Percentiles rank a stretch among this genome's conserved stretches.
phyloP scores from a whole-genome alignment of 2,113 vertebrate species.

The Arenaria interpres region DNA sequence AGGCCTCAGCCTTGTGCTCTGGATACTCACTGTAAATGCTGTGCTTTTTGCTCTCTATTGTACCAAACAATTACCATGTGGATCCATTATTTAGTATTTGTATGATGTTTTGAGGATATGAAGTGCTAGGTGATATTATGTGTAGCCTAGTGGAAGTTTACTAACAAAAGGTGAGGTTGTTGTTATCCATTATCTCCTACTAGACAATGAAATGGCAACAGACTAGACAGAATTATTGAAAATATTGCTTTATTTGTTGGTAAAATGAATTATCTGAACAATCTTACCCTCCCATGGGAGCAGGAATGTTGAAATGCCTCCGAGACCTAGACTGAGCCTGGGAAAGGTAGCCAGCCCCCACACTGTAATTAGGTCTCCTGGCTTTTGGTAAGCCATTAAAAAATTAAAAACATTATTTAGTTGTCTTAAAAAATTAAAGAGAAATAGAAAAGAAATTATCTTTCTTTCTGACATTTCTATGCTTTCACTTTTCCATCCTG shows the following conservation, averaged over 20 bases:
- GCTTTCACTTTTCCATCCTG: neutral
- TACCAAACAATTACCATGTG: neutral
- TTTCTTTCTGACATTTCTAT: neutral
- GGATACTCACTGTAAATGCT: neutral
- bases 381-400: neutral
- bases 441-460: neutral
- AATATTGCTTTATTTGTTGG: neutral
- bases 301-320: neutral
- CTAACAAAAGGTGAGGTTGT: neutral
- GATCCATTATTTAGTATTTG: neutral
- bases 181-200: slow-evolving; percentile 9
- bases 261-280: slow-evolving; percentile 3
- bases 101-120: neutral
- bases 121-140: neutral
- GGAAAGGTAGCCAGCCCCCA: neutral
- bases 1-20: neutral
- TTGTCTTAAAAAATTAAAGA: neutral
- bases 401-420: neutral
- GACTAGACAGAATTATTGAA: neutral
- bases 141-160: neutral
- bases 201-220: neutral
- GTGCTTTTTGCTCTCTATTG: neutral
- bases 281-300: neutral
- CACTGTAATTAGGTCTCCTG: neutral
- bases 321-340: neutral